Conservation (phyloP, 2,888 invertebrate genomes). For the Apantesis nais region DNA sequence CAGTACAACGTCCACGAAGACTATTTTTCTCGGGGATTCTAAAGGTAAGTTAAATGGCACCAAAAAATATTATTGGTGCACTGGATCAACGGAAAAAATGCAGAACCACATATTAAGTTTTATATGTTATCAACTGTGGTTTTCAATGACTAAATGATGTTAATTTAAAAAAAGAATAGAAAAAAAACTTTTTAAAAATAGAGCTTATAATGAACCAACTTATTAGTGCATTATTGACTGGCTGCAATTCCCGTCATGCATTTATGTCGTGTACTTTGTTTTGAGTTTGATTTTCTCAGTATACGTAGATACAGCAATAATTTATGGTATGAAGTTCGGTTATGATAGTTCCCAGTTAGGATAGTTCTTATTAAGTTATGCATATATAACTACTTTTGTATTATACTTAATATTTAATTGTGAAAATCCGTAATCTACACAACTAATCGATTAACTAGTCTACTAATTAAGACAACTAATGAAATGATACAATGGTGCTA, state of each 20-base stretch:
- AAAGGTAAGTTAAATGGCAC: not conserved
- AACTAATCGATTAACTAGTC: not conserved
- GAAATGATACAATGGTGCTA: too few relatives aligned
- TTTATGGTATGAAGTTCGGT: not conserved
- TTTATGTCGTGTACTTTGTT: not conserved
- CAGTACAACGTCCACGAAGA: not conserved
- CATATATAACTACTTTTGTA: too few relatives aligned
- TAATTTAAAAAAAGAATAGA: too few relatives aligned
- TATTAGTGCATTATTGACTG: not conserved
- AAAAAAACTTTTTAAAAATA: not conserved
- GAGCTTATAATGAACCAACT: not conserved
- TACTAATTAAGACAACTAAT: not conserved
- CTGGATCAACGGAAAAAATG: not conserved
- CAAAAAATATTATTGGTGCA: not conserved
- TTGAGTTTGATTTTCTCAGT: not conserved
- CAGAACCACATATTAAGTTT: not conserved
- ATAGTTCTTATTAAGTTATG: too few relatives aligned
- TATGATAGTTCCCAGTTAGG: not conserved
- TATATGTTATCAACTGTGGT: too few relatives aligned
- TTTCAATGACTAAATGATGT: not conserved
- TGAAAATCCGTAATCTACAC: conserved; percentile 17
- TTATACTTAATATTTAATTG: not conserved
- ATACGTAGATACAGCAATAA: not conserved
- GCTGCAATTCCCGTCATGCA: not conserved
- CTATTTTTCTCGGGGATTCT: not conserved